Conservation (phyloP, 2,797 vertebrate species). For the Falco rusticolus region DNA sequence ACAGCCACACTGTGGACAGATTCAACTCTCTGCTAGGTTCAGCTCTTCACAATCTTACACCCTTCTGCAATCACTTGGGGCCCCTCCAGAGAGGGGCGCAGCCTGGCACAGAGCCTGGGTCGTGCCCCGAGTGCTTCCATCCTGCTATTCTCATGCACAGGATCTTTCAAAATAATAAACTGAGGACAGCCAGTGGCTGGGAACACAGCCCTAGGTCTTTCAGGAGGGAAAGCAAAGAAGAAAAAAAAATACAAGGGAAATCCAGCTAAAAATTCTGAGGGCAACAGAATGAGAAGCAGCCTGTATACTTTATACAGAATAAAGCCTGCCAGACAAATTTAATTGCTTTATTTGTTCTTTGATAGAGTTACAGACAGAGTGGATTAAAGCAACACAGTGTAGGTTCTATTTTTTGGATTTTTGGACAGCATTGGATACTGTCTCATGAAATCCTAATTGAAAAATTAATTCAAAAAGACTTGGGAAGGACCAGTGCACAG, state of each 20-base stretch:
- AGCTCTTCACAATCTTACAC: background rate
- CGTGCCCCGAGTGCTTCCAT: background rate
- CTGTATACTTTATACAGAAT: slow-evolving; percentile 41
- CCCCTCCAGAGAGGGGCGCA: background rate
- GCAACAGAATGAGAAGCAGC: slow-evolving; percentile 52
- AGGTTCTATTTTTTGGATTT: slow-evolving; percentile 54
- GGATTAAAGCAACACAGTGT: slow-evolving; percentile 57
- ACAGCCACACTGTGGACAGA: background rate
- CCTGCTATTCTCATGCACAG: background rate
- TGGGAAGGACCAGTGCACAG: slow-evolving; percentile 10
- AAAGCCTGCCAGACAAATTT: slow-evolving; percentile 68
- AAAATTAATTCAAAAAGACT: slow-evolving; percentile 77
- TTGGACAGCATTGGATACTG: slow-evolving; percentile 66
- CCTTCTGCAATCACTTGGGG: background rate
- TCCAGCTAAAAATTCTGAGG: slow-evolving; percentile 11
- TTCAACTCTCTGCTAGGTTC: accelerated
- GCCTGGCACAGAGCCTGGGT: background rate
- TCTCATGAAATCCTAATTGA: slow-evolving; percentile 68
- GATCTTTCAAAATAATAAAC: background rate
- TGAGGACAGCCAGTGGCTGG: background rate
- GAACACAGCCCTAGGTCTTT: background rate
- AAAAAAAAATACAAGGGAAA: background rate
- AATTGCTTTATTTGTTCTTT: slow-evolving; percentile 72
- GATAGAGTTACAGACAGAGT: slow-evolving; percentile 49
- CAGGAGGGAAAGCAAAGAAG: background rate